Base-by-base conservation (phyloP, 1,140 invertebrate species). In the Diachasma alloeum region DNA sequence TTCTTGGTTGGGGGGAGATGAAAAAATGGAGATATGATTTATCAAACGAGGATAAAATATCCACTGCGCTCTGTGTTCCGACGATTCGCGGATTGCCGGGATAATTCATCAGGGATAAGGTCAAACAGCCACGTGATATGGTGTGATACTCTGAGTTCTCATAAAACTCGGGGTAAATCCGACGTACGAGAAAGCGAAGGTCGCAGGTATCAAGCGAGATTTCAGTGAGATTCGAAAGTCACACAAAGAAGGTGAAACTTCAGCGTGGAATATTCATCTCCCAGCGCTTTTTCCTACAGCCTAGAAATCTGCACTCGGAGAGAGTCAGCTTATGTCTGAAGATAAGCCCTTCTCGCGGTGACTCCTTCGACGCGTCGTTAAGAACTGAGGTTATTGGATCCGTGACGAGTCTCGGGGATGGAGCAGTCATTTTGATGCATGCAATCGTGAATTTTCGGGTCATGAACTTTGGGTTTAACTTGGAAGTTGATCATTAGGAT, bases 251-350 rank as follows among this genome's bases (percentile, higher is more conserved):
- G 53, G 31, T 22, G 17, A 67, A n/a, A 85, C 84, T 85, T 87
- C 85, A 85, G 76, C 82, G 79, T 84, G 78, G 86, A 87, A 88
- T 88, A 88, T 88, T 87, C 87, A 87, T 88, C 86, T 86, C 81
- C 77, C 72, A 78, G 79, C 78, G 77, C 66, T 81, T 22, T 17
- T 72, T n/a, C 17, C 2, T 17, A 3, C 1, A n/a, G 19, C 5
- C 4, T 22, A 63, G 59, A 63, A 63, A 63, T 63, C 59, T 59
- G 31, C 2, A 22, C 0, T 5, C 11, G 63, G 44, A 71, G n/a
- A 75, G 76, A 75, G 77, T 82, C 77, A 74, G 59, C 71, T 75
- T 77, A 80, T 77, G 80, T 80, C 80, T 80, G 72, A 46, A 82
- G 79, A 76, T 67, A 76, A 80, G 80, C 80, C 77, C 48, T 72